These are phyloP conservation scores for Drosophila auraria DNA, from an alignment of 1,140 invertebrate species.

Conservation along the genomic window DNA sequence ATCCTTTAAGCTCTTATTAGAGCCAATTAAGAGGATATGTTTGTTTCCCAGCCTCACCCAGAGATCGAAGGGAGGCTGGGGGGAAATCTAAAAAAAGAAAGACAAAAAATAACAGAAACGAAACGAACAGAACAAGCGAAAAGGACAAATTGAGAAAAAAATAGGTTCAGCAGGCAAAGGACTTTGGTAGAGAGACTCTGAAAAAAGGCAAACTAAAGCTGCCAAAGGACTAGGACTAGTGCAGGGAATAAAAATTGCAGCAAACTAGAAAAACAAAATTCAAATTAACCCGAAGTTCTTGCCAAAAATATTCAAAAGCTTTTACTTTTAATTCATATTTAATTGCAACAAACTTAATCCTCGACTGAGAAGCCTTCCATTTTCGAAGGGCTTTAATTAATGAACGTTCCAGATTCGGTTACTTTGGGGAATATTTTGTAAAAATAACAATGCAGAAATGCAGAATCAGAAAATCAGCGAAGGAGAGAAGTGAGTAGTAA, in stretches of 20 bases:
- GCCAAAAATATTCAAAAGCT: not conserved
- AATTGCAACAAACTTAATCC: not conserved
- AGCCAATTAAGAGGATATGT: slow-evolving; percentile 61
- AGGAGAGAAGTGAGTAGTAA: not conserved
- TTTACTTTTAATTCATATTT: not conserved
- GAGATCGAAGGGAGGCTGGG: not conserved
- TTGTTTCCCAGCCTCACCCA: slow-evolving; percentile 18
- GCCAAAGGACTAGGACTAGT: slow-evolving; percentile 11
- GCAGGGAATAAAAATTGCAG: not conserved
- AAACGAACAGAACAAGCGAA: slow-evolving; percentile 4
- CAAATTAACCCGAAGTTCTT: not conserved
- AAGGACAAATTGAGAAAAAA: slow-evolving; percentile 22
- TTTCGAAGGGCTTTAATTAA: too few species aligned
- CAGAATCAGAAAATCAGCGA: not conserved
- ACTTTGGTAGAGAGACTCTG: not conserved
- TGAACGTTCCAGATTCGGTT: too few species aligned
- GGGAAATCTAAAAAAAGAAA: slow-evolving; percentile 1
- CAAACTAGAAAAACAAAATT: not conserved
- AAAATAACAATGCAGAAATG: too few species aligned
- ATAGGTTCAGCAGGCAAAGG: slow-evolving; percentile 18
- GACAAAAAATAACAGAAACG: not conserved
- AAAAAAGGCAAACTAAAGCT: slow-evolving; percentile 1
- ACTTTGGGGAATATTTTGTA: too few species aligned
- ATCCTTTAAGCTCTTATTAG: slow-evolving; percentile 60
- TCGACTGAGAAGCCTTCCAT: too few species aligned